A percentile compares a stretch with the other conserved stretches of the same genome.
Evolutionary conservation across 2,113 vertebrate genomes (phyloP).

Genomic region (Lophochroa leadbeateri): DNA sequence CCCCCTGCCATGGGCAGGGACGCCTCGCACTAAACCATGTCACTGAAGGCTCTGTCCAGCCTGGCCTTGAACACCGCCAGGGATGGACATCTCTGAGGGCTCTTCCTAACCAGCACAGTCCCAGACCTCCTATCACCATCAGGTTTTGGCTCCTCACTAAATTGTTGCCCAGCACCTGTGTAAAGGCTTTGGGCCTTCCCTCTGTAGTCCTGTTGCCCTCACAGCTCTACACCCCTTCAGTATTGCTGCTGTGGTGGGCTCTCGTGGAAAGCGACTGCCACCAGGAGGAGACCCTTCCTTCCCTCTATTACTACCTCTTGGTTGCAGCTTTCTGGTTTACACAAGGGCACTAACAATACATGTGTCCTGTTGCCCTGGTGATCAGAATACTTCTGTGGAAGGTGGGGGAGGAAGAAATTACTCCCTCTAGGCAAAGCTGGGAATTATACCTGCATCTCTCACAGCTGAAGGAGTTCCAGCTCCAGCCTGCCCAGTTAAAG

Average conservation of each 20-base stretch:
- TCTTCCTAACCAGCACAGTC: fast-evolving
- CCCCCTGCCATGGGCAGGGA: no score
- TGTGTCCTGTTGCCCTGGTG: neutral
- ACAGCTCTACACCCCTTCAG: neutral
- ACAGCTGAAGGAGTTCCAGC: neutral
- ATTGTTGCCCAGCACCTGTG: neutral
- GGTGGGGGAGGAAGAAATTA: neutral
- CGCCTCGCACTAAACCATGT: no score
- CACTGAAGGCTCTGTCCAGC: no score
- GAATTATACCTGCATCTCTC: neutral
- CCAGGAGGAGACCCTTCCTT: neutral
- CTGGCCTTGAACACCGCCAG: no score
- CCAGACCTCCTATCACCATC: neutral
- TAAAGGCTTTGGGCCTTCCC: neutral
- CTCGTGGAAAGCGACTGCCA: neutral
- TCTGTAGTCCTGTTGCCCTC: neutral
- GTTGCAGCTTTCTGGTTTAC: neutral
- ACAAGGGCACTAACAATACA: neutral
- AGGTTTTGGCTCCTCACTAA: neutral
- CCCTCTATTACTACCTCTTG: neutral
- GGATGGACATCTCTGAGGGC: neutral
- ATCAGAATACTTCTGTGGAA: neutral
- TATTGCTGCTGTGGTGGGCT: neutral
- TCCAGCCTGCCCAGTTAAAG: neutral
- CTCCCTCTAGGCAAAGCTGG: neutral